Evolutionary conservation across 1,140 invertebrate genomes (phyloP).

Genomic region (Zaprionus nigranus): DNA sequence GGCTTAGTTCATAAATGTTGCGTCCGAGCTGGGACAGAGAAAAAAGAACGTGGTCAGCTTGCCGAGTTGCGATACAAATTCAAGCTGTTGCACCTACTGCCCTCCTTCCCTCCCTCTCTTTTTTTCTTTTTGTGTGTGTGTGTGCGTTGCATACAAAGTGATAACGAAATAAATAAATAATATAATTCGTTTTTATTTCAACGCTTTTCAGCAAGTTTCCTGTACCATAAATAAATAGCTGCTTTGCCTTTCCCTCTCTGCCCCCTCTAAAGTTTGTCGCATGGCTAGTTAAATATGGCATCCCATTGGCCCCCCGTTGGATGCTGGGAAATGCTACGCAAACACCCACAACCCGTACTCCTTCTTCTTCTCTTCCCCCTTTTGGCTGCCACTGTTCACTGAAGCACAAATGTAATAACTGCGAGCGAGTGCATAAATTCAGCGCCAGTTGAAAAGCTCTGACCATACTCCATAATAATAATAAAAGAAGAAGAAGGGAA

Average conservation of each 20-base stretch:
- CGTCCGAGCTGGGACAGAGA: constrained; percentile 6
- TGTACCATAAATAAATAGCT: constrained; percentile 69
- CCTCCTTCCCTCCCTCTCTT: neutral
- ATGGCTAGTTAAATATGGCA: constrained; percentile 47
- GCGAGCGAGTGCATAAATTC: constrained; percentile 54
- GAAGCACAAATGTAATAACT: constrained; percentile 65
- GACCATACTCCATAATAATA: constrained; percentile 12
- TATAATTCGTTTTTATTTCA: constrained; percentile 78
- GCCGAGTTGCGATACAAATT: constrained; percentile 30
- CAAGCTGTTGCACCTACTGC: constrained; percentile 1
- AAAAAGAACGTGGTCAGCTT: constrained; percentile 21
- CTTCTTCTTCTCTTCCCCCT: neutral
- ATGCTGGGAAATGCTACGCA: constrained; percentile 7
- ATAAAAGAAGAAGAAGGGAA: constrained; percentile 3
- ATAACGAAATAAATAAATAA: constrained; percentile 82
- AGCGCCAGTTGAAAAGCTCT: constrained; percentile 27
- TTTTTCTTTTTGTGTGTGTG: constrained; percentile 32
- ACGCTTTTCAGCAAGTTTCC: constrained; percentile 70
- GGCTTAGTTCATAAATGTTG: constrained; percentile 72
- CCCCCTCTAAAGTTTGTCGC: constrained; percentile 65
- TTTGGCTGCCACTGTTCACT: neutral
- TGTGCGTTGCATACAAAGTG: constrained; percentile 75
- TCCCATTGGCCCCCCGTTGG: constrained; percentile 15
- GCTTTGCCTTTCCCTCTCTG: neutral
- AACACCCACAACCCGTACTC: neutral